Percentiles rank a stretch among this genome's conserved stretches.
Conservation (phyloP, 1,140 invertebrate genomes). For the Latrodectus geometricus region DNA sequence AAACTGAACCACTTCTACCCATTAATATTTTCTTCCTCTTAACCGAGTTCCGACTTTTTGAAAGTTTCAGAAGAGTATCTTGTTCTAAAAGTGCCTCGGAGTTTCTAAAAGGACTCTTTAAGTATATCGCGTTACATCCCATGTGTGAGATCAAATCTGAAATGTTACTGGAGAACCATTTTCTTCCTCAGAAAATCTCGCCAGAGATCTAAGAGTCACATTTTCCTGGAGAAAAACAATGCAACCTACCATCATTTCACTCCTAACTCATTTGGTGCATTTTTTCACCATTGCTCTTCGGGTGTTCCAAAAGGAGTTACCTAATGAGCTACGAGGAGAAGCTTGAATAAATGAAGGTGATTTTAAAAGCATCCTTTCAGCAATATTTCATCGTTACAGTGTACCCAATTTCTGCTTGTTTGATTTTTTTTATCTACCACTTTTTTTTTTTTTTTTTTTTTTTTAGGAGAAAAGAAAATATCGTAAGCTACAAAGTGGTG, state of each 20-base stretch:
- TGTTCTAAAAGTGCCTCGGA: neutral
- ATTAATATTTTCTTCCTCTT: no score
- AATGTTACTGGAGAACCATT: neutral
- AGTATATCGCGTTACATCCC: neutral
- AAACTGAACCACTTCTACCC: no score
- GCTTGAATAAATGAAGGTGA: constrained; percentile 47
- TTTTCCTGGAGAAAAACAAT: neutral
- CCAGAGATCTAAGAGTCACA: neutral
- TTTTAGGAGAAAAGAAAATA: neutral
- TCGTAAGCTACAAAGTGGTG: neutral
- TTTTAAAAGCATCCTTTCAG: constrained; percentile 26
- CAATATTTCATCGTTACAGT: constrained; percentile 40
- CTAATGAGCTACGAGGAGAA: neutral
- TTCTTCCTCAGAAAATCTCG: neutral
- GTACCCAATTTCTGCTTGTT: neutral
- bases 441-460: no score
- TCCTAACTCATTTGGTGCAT: neutral
- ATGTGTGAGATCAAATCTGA: neutral
- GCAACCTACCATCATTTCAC: neutral
- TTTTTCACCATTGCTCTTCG: neutral
- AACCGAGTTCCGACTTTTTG: no score
- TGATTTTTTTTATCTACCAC: constrained; percentile 2
- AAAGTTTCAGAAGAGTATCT: neutral
- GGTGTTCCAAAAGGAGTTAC: neutral
- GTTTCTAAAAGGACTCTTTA: neutral